Percentiles rank a stretch among this genome's conserved stretches.
These are phyloP conservation scores for Dolichallabes microphthalmus DNA, from an alignment of 2,113 vertebrate species.

Conservation along the genomic window DNA sequence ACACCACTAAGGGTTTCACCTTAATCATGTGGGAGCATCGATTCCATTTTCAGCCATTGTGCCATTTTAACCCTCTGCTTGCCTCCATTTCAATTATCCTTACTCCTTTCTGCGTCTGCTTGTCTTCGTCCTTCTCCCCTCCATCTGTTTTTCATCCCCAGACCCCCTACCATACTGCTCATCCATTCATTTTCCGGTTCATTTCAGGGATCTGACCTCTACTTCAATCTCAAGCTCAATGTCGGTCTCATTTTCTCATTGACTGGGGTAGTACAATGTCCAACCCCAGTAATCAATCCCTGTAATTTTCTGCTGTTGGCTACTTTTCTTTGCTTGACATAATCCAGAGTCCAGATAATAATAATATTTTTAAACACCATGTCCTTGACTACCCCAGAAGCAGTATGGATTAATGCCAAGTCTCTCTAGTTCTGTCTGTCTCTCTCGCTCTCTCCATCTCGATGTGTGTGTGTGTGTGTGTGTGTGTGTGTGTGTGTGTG, in stretches of 20 bases:
- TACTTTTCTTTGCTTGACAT: not conserved
- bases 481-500: not conserved
- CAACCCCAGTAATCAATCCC: conserved; percentile 22
- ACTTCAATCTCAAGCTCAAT: not conserved
- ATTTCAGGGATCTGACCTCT: conserved; percentile 52
- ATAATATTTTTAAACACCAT: conserved; percentile 15
- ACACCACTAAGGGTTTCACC: conserved; percentile 53
- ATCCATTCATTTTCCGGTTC: conserved; percentile 60
- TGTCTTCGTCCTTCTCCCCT: conserved; percentile 50
- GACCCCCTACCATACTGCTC: conserved; percentile 46
- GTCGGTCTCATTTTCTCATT: conserved; percentile 6
- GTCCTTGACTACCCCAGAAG: conserved; percentile 25
- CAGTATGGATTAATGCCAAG: conserved; percentile 13
- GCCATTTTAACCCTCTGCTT: conserved; percentile 64
- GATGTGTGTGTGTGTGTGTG: no score
- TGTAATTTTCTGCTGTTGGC: not conserved
- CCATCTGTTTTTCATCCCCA: conserved; percentile 55
- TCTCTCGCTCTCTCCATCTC: not conserved
- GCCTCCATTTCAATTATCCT: conserved; percentile 71
- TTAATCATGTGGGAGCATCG: conserved; percentile 54
- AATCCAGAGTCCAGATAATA: not conserved
- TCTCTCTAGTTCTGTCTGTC: not conserved
- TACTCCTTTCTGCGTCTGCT: conserved; percentile 53
- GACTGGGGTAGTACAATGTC: not conserved
- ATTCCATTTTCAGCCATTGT: conserved; percentile 76